Percentiles rank a stretch among this genome's conserved stretches.
phyloP scores from a whole-genome alignment of 30 jellyfish, hydroid and myxozoan species.

The Rhopilema esculentum region DNA sequence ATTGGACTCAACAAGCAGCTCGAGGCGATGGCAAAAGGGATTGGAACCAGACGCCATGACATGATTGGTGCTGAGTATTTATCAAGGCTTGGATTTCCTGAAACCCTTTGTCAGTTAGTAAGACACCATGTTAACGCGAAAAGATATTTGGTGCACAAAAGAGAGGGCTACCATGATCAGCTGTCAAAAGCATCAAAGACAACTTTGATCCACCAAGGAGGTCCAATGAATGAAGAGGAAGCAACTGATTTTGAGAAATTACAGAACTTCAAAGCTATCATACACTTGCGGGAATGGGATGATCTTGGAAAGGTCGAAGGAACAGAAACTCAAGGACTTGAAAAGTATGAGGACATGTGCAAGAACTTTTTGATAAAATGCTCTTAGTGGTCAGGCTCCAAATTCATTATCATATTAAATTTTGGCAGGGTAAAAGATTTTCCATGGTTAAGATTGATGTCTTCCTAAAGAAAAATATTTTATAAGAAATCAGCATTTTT shows the following conservation, averaged over 20 bases:
- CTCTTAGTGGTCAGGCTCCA: not conserved
- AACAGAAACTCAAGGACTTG: slow-evolving; percentile 22
- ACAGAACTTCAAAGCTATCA: slow-evolving; percentile 51
- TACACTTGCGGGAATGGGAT: slow-evolving; percentile 76
- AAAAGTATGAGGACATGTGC: slow-evolving; percentile 64
- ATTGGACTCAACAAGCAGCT: slow-evolving; percentile 59
- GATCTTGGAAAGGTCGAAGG: slow-evolving; percentile 73
- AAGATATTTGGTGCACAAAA: slow-evolving; percentile 53
- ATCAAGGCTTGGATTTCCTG: slow-evolving; percentile 64
- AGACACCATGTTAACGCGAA: slow-evolving; percentile 80
- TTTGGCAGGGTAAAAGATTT: no score
- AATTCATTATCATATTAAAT: no score
- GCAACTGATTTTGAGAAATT: slow-evolving; percentile 68
- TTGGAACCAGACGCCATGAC: slow-evolving; percentile 75
- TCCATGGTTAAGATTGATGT: no score
- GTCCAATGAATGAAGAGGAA: slow-evolving; percentile 74
- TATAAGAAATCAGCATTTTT: no score
- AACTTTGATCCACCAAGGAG: slow-evolving; percentile 76
- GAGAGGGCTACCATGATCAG: slow-evolving; percentile 57
- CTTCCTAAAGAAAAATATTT: no score
- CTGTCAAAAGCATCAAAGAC: slow-evolving; percentile 64
- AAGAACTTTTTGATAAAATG: not conserved
- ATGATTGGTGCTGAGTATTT: slow-evolving; percentile 69
- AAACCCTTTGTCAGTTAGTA: slow-evolving; percentile 61
- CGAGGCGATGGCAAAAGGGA: slow-evolving; percentile 69